Percentiles rank a stretch among this genome's conserved stretches.
These are phyloP conservation scores for Sebastes taczanowskii DNA, from an alignment of 2,797 vertebrate species.

Conservation along the genomic window DNA sequence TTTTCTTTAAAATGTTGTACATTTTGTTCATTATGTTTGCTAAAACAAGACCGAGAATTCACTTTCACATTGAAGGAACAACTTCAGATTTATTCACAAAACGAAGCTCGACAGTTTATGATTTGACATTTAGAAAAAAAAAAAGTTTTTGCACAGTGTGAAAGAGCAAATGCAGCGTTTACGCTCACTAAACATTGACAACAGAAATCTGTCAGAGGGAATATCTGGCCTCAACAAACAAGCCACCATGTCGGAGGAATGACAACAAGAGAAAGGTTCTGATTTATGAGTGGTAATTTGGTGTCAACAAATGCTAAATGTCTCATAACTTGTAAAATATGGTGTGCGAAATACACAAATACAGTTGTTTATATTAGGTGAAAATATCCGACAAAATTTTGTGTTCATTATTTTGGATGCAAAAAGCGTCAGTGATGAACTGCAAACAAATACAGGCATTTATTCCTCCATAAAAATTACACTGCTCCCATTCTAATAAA, in stretches of 20 bases:
- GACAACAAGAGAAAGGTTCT: background rate
- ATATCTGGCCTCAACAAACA: background rate
- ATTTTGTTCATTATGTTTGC: background rate
- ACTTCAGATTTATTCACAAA: conserved; percentile 59
- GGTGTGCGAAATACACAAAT: background rate
- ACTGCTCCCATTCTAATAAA: background rate
- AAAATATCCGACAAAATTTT: background rate
- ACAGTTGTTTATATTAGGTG: background rate
- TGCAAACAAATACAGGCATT: background rate
- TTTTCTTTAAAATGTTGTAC: conserved; percentile 49
- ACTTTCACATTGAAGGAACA: conserved; percentile 20
- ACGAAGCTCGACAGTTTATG: conserved; percentile 4
- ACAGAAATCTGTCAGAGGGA: background rate
- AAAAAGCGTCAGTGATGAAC: background rate
- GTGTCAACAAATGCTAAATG: background rate
- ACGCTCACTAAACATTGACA: background rate
- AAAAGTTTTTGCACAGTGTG: background rate
- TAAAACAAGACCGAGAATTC: background rate
- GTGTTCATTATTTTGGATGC: background rate
- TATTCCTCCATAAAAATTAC: background rate
- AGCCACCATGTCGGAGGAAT: background rate
- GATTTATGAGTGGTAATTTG: background rate
- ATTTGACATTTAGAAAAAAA: background rate
- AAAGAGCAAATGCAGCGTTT: background rate
- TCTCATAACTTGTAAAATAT: background rate